These are phyloP conservation scores for Semnopithecus entellus DNA, from an alignment of 2,113 vertebrate genomes.

Conservation along the genomic window DNA sequence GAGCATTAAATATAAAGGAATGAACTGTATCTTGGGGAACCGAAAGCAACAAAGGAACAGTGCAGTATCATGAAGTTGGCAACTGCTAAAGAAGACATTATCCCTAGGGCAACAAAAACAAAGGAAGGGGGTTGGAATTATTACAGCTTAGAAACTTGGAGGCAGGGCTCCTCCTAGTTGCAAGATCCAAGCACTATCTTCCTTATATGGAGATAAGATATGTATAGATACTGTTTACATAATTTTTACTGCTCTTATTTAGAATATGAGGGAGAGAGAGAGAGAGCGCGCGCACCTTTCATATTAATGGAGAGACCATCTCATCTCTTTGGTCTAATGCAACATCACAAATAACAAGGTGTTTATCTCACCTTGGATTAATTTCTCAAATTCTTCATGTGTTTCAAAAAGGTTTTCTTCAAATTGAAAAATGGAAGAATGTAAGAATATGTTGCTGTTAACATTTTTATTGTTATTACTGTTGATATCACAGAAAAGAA, in stretches of 20 bases:
- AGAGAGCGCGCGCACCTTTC: not conserved
- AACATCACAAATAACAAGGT: not conserved
- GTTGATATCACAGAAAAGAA: not conserved
- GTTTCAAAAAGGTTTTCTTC: slow-evolving; percentile 76
- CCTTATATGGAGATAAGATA: not conserved
- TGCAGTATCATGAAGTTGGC: not conserved
- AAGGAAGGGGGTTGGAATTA: not conserved
- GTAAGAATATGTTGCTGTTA: not conserved
- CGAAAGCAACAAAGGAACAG: not conserved
- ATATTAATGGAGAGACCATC: not conserved
- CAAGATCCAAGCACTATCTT: not conserved
- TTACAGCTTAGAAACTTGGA: not conserved
- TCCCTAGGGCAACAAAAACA: not conserved
- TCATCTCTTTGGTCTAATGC: not conserved
- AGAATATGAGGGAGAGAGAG: not conserved
- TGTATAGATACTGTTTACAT: not conserved
- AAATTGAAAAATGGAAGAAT: slow-evolving; percentile 71
- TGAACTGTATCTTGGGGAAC: not conserved
- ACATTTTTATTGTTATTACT: not conserved
- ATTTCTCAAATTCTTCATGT: slow-evolving; percentile 71
- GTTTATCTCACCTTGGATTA: slow-evolving; percentile 71
- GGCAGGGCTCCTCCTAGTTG: not conserved
- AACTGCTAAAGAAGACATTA: not conserved
- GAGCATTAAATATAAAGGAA: not conserved
- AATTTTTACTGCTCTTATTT: not conserved